A percentile compares a stretch with the other conserved stretches of the same genome.
Evolutionary conservation across 2,888 invertebrate genomes (phyloP).

Genomic region (Tinea trinotella): DNA sequence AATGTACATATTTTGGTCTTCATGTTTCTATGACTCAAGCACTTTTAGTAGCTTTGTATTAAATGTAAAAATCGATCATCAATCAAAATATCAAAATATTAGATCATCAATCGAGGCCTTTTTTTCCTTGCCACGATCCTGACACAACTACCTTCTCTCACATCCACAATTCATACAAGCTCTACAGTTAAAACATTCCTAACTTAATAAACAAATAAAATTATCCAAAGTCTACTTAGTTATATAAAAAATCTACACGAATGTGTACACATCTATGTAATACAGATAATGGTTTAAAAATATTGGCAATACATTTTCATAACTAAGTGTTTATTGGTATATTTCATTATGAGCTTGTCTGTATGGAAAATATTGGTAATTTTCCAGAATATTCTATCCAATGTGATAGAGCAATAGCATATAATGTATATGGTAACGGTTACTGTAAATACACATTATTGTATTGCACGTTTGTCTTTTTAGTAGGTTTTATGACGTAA

Average conservation of each 20-base stretch:
- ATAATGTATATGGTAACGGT: slow-evolving; percentile 53
- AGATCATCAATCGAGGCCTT: too few relatives aligned
- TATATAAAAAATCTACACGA: not conserved
- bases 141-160: too few relatives aligned
- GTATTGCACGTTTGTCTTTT: slow-evolving; percentile 44
- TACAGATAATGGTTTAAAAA: slow-evolving; percentile 13
- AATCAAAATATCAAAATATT: too few relatives aligned
- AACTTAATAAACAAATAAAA: too few relatives aligned
- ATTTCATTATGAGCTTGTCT: not conserved
- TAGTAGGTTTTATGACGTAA: not conserved
- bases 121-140: not conserved
- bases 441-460: slow-evolving; percentile 67
- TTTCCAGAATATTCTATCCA: slow-evolving; percentile 30
- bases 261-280: not conserved
- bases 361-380: slow-evolving; percentile 22
- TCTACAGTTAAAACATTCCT: not conserved
- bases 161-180: too few relatives aligned
- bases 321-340: slow-evolving; percentile 3
- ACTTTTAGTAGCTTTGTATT: too few relatives aligned
- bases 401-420: slow-evolving; percentile 9
- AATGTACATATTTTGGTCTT: too few relatives aligned
- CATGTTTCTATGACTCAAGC: too few relatives aligned
- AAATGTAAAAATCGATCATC: too few relatives aligned
- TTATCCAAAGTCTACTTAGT: too few relatives aligned
- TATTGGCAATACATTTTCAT: slow-evolving; percentile 11